These are phyloP conservation scores for Margarornis squamiger DNA, from an alignment of 2,797 vertebrate genomes.

Conservation along the genomic window DNA sequence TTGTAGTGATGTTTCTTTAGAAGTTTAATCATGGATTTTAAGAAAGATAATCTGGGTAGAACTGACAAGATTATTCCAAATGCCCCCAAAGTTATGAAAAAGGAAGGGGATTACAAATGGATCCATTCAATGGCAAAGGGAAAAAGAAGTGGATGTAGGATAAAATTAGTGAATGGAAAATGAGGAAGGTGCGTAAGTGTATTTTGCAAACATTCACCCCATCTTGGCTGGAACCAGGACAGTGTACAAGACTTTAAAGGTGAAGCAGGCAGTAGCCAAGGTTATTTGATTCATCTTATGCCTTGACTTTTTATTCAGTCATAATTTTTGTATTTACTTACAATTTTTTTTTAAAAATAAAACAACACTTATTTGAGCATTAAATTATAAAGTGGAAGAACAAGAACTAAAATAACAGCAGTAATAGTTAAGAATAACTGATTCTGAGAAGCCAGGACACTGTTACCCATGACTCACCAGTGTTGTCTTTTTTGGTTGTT, in stretches of 20 bases:
- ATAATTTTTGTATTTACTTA: not conserved
- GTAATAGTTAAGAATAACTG: not conserved
- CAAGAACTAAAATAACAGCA: not conserved
- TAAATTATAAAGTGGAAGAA: not conserved
- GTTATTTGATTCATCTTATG: not conserved
- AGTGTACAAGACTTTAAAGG: not conserved
- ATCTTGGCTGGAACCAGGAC: not conserved
- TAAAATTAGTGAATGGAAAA: not conserved
- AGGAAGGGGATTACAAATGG: not conserved
- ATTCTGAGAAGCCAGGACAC: not conserved
- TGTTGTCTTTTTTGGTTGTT: conserved; percentile 81
- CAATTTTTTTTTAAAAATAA: not conserved
- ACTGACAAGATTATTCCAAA: not conserved
- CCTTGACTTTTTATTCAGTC: not conserved
- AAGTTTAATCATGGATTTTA: not conserved
- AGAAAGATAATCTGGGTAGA: not conserved
- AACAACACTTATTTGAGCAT: not conserved
- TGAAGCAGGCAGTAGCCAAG: not conserved
- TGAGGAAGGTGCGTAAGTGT: not conserved
- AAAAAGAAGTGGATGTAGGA: not conserved
- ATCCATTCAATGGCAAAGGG: not conserved
- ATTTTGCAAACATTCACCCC: not conserved
- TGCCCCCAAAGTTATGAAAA: not conserved
- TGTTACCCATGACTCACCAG: conserved; percentile 74
- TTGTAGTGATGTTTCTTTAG: not conserved